phyloP scores from a whole-genome alignment of 2,797 vertebrate species.

The Champsocephalus gunnari region DNA sequence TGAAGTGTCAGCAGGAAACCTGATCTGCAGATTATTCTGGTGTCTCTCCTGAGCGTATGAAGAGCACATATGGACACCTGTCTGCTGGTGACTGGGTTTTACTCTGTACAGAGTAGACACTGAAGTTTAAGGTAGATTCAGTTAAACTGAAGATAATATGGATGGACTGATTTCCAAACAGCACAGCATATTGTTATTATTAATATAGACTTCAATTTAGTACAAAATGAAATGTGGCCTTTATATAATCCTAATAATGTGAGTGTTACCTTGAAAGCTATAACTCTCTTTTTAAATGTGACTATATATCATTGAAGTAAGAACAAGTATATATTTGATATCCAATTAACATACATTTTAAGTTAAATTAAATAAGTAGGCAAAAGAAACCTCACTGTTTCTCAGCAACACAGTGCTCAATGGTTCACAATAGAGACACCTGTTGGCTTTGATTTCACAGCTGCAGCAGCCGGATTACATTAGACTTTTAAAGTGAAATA shows the following conservation, averaged over 20 bases:
- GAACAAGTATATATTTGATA: background rate
- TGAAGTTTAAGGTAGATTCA: background rate
- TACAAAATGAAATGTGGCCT: too few relatives aligned
- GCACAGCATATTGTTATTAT: too few relatives aligned
- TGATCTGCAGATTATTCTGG: background rate
- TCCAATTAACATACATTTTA: background rate
- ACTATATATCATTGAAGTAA: background rate
- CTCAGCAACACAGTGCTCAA: background rate
- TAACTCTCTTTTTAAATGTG: background rate
- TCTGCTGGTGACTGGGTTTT: background rate
- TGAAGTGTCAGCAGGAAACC: slow-evolving; percentile 22
- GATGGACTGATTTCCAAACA: background rate
- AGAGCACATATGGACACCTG: background rate
- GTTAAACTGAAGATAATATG: background rate
- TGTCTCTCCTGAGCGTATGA: background rate
- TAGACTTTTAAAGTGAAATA: background rate
- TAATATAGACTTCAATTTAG: too few relatives aligned
- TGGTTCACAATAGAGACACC: background rate
- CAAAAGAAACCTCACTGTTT: background rate
- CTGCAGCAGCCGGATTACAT: background rate
- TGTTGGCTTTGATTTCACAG: background rate
- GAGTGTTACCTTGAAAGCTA: too few relatives aligned
- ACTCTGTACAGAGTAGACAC: background rate
- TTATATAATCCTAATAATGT: too few relatives aligned
- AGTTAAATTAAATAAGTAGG: background rate